phyloP scores from a whole-genome alignment of 2,113 vertebrate species.

The Scortum barcoo region DNA sequence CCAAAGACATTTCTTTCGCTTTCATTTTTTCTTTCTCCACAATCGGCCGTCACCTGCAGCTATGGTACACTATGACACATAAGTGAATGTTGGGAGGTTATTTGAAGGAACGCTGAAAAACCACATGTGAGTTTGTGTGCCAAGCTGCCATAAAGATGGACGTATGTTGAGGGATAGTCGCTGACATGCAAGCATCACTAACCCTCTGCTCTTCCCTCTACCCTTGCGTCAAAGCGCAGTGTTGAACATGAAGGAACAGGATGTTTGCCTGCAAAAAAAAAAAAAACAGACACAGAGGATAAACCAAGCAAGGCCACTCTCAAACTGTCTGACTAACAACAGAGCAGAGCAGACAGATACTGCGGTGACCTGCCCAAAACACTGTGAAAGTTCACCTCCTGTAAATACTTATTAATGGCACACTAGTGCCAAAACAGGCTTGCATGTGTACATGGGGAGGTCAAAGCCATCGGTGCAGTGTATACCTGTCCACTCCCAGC shows the following conservation, averaged over 20 bases:
- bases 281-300: slow-evolving; percentile 3
- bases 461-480: not conserved
- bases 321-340: slow-evolving; percentile 11
- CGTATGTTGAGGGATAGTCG: not conserved
- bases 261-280: slow-evolving; percentile 28
- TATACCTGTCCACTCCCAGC: not conserved
- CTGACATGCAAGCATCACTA: not conserved
- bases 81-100: slow-evolving; percentile 1
- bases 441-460: slow-evolving; percentile 12
- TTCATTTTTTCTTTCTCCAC: not conserved
- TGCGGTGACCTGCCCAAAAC: slow-evolving; percentile 22
- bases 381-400: not conserved
- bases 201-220: slow-evolving; percentile 3
- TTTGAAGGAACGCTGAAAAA: slow-evolving; percentile 4
- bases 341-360: slow-evolving; percentile 21
- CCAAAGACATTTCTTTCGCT: not conserved
- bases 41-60: not conserved
- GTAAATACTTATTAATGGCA: slow-evolving; percentile 47
- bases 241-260: slow-evolving; percentile 8
- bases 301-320: slow-evolving; percentile 15
- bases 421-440: slow-evolving; percentile 9
- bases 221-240: slow-evolving; percentile 2
- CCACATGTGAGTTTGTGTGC: not conserved
- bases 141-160: slow-evolving; percentile 22
- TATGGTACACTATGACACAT: not conserved